phyloP scores from a whole-genome alignment of 1,140 invertebrate genomes.

The Pemphigus obesinymphae region DNA sequence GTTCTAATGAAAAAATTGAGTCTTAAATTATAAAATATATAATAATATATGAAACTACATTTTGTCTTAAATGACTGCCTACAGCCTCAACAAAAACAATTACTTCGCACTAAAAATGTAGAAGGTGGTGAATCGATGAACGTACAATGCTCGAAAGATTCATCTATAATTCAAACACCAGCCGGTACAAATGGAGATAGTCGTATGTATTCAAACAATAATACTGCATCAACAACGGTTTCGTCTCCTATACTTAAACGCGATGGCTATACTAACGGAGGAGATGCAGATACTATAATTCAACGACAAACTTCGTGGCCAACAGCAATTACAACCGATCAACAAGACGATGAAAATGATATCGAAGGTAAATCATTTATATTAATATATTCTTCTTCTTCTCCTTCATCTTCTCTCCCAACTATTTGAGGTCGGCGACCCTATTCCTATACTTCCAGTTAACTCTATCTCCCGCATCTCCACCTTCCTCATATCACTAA shows the following conservation, averaged over 20 bases:
- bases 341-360: neutral
- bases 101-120: neutral
- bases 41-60: neutral
- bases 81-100: conserved; percentile 17
- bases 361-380: conserved; percentile 22
- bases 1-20: neutral
- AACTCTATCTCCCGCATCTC: too few species aligned
- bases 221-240: neutral
- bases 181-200: neutral
- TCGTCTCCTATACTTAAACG: neutral
- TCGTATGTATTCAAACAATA: neutral
- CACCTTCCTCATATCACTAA: too few species aligned
- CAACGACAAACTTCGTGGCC: conserved; percentile 7
- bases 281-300: neutral
- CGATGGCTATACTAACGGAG: neutral
- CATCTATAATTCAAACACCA: neutral
- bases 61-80: neutral
- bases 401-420: too few species aligned
- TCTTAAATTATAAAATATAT: neutral
- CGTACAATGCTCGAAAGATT: neutral
- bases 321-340: neutral
- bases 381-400: too few species aligned
- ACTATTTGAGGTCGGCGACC: too few species aligned
- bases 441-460: too few species aligned
- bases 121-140: neutral